phyloP scores from a whole-genome alignment of 2,113 vertebrate species.

The Thermophis baileyi region DNA sequence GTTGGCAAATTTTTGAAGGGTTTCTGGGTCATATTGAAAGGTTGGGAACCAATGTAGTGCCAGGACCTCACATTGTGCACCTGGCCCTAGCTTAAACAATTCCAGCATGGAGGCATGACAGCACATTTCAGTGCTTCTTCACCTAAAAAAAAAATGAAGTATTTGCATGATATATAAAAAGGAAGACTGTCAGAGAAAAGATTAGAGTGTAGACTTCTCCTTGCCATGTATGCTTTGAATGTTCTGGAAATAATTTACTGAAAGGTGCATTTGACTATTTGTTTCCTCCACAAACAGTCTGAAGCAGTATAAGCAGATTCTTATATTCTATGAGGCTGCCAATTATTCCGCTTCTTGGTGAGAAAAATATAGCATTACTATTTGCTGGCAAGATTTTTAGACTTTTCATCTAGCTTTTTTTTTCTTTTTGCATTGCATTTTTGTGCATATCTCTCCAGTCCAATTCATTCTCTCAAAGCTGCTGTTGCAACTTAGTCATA shows the following conservation, averaged over 20 bases:
- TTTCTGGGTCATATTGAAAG: not conserved
- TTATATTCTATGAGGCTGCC: not conserved
- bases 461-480: not conserved
- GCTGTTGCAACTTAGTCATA: not conserved
- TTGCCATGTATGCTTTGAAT: not conserved
- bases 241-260: not conserved
- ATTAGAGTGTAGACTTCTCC: not conserved
- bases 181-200: not conserved
- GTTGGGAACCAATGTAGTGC: not conserved
- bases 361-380: not conserved
- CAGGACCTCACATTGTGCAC: not conserved
- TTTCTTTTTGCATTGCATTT: not conserved
- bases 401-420: not conserved
- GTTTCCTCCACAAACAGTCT: not conserved
- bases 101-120: not conserved
- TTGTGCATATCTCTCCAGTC: not conserved
- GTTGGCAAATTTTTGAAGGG: not conserved
- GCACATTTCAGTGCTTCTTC: not conserved
- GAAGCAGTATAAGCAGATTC: not conserved
- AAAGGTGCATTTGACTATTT: not conserved
- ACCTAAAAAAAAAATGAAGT: not conserved
- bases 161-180: not conserved
- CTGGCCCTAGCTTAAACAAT: not conserved
- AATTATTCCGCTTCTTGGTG: not conserved
- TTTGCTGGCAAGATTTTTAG: not conserved